These are phyloP conservation scores for Heterocephalus glaber DNA, from an alignment of 2,113 vertebrate species.

Conservation along the genomic window DNA sequence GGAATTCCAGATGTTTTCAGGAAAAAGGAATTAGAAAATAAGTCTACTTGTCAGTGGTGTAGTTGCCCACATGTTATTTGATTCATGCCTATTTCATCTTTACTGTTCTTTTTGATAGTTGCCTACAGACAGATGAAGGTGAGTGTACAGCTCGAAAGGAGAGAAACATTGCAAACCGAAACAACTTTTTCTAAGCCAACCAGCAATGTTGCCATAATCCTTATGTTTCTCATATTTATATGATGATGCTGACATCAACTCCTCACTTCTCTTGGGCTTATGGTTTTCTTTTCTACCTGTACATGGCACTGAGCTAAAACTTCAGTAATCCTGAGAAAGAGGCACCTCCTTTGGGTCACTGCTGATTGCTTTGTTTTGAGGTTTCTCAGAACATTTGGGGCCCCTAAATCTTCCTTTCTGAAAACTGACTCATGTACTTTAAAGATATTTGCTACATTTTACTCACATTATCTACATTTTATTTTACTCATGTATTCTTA, in stretches of 20 bases:
- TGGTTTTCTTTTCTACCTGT: not conserved
- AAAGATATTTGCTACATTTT: not conserved
- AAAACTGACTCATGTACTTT: not conserved
- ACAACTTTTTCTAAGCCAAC: not conserved
- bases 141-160: not conserved
- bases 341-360: fast-evolving
- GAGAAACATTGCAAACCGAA: not conserved
- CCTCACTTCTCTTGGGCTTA: not conserved
- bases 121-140: not conserved
- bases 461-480: not conserved
- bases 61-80: not conserved
- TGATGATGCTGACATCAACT: not conserved
- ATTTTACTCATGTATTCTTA: not conserved
- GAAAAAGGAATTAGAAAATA: not conserved
- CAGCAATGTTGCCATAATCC: not conserved
- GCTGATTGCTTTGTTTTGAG: not conserved
- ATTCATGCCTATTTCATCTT: not conserved
- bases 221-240: not conserved
- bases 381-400: not conserved
- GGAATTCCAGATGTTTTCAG: not conserved
- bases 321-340: not conserved
- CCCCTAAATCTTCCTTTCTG: not conserved
- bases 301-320: not conserved
- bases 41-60: not conserved
- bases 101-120: not conserved